Evolutionary conservation across 2,113 vertebrate species (phyloP), one percentile per base, ranked within the genome.

Genomic region (Odocoileus hemionus): DNA sequence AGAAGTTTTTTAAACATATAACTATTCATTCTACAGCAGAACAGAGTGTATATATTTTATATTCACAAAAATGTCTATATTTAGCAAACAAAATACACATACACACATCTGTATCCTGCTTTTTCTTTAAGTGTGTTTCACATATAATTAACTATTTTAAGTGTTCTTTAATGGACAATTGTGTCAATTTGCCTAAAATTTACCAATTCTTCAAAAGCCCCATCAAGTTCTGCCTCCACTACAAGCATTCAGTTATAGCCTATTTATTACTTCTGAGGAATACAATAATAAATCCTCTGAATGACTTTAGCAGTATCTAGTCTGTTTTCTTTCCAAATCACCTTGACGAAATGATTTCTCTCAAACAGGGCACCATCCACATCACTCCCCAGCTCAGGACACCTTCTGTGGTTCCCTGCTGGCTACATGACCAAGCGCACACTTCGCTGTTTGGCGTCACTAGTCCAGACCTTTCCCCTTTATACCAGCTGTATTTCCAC

Each of bases 151-250:
- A 25, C 54, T 89, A 92, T 57, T 79, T 91, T 47, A 57, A 96
- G 67, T 92, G 9, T 7, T 83, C 45, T 96, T 94, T 70, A 89
- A 17, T 79, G 9, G 23, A 86, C 5, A 16, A 64, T 25, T 6
- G 28, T 61, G 91, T 96, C 6, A 80, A 79, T 54, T n/a, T 88
- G 36, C 67, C 50, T 93, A 90, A 86, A 79, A 92, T 39, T 85
- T 85, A 88, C 1, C 30, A 87, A 0, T 92, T 94, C 33, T 86
- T 95, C n/a, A 64, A 97, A 21, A 95, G 28, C 15, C 23, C 50
- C 10, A 7, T 36, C 67, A 93, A 79, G 17, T 94, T 67, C 80
- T 92, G 50, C 28, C 15, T 93, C 55, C 45, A 79, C 14, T 21
- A 10, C 30, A 67, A 89, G 60, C 45, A 87, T 67, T 82, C 45